A percentile compares a stretch with the other conserved stretches of the same genome.
phyloP scores from a whole-genome alignment of 1,140 invertebrate genomes.

The Adelges cooleyi region DNA sequence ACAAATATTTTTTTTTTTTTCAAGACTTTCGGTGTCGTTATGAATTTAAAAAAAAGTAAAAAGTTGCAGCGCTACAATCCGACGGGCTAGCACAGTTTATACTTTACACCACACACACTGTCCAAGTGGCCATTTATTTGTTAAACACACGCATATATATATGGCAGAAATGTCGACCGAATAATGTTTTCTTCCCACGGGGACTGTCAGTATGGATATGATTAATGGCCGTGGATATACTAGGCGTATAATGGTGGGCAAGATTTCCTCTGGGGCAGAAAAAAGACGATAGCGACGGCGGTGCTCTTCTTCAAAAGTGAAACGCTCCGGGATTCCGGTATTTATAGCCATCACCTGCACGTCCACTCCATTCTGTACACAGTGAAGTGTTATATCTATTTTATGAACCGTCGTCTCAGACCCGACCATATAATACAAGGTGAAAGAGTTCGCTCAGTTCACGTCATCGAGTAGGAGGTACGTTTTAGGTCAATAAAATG shows the following conservation, averaged over 20 bases:
- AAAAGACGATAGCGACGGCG: slow-evolving; percentile 4
- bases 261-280: slow-evolving; percentile 15
- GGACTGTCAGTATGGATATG: background rate
- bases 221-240: slow-evolving; percentile 11
- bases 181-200: slow-evolving; percentile 25
- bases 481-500: too few relatives aligned
- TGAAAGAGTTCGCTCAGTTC: too few relatives aligned
- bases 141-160: background rate
- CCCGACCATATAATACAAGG: too few relatives aligned
- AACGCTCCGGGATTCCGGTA: background rate
- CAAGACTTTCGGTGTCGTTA: too few relatives aligned
- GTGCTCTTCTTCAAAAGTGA: slow-evolving; percentile 3
- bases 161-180: background rate
- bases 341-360: slow-evolving; percentile 10
- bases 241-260: slow-evolving; percentile 10
- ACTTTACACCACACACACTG: too few relatives aligned
- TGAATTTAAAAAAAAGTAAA: too few relatives aligned
- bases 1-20: too few relatives aligned
- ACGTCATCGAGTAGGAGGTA: too few relatives aligned
- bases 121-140: slow-evolving; percentile 4
- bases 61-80: too few relatives aligned
- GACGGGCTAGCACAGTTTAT: too few relatives aligned
- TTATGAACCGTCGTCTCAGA: background rate
- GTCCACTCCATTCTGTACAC: background rate
- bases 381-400: slow-evolving; percentile 2